A percentile compares a stretch with the other conserved stretches of the same genome.
phyloP scores from a whole-genome alignment of 2,113 vertebrate species.

The Sinosuthora webbiana region DNA sequence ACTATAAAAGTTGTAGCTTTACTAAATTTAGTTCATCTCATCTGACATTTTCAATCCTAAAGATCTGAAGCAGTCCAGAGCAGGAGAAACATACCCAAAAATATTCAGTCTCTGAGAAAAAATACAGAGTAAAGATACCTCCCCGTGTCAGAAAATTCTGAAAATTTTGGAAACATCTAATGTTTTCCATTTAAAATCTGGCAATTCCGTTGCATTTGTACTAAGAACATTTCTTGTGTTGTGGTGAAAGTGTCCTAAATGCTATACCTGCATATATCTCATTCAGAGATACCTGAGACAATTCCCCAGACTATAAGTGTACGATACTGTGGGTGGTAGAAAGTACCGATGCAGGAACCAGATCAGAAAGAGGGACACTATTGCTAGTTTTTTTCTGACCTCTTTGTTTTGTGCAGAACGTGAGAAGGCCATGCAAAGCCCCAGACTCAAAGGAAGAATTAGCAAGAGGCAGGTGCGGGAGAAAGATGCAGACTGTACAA shows the following conservation, averaged over 20 bases:
- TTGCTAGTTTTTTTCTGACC: not conserved
- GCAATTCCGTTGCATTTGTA: not conserved
- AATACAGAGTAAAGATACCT: not conserved
- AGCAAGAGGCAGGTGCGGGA: not conserved
- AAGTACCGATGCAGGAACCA: not conserved
- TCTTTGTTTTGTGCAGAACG: not conserved
- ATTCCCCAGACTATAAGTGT: not conserved
- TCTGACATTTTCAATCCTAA: not conserved
- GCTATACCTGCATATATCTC: not conserved
- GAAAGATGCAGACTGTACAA: not conserved
- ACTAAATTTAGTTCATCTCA: not conserved
- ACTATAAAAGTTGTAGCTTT: not conserved
- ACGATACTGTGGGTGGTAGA: fast-evolving
- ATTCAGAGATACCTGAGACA: not conserved
- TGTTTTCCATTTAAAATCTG: not conserved
- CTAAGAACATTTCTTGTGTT: not conserved
- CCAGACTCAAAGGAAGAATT: fast-evolving
- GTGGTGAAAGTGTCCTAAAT: not conserved
- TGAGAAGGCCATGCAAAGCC: not conserved
- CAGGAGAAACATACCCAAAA: not conserved
- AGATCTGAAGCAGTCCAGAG: not conserved
- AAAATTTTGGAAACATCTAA: not conserved
- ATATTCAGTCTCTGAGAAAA: not conserved
- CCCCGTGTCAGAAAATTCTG: not conserved
- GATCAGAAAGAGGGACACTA: not conserved